Percentiles rank a stretch among this genome's conserved stretches.
These are phyloP conservation scores for Pyrgilauda ruficollis DNA, from an alignment of 2,113 vertebrate genomes.

Conservation along the genomic window DNA sequence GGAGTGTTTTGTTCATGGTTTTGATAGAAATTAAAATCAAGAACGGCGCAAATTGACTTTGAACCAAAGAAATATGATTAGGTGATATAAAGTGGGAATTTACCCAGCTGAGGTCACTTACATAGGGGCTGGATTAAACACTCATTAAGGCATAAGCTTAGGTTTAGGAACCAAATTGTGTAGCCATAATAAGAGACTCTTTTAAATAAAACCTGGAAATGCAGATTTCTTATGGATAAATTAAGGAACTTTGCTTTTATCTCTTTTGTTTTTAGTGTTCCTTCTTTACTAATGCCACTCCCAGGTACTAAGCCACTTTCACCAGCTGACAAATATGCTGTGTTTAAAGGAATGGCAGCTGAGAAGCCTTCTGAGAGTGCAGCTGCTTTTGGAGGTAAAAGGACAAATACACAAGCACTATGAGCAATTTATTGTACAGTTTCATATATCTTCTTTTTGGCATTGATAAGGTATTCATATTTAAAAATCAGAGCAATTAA, in stretches of 20 bases:
- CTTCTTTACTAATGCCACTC: constrained; percentile 88
- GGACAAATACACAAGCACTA: not conserved
- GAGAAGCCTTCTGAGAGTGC: constrained; percentile 83
- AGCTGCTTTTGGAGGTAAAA: constrained; percentile 83
- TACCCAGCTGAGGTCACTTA: not conserved
- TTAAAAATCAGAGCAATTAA: not conserved
- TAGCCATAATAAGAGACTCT: not conserved
- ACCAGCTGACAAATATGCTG: constrained; percentile 91
- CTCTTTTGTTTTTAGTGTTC: constrained; percentile 73
- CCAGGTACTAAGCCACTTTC: constrained; percentile 79
- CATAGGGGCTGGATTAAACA: not conserved
- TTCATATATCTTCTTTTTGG: not conserved
- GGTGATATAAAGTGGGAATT: not conserved
- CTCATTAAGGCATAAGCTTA: not conserved
- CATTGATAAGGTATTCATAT: not conserved
- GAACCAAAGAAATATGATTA: not conserved
- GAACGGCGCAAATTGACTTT: not conserved
- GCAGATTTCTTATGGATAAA: not conserved
- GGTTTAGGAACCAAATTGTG: not conserved
- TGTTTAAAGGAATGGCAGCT: constrained; percentile 89
- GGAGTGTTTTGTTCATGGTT: not conserved
- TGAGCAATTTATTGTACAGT: not conserved
- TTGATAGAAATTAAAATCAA: not conserved
- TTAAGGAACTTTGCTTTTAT: constrained; percentile 31
- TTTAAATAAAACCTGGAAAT: not conserved